These are phyloP conservation scores for Cotesia vestalis DNA, from an alignment of 1,140 invertebrate genomes.

Conservation along the genomic window DNA sequence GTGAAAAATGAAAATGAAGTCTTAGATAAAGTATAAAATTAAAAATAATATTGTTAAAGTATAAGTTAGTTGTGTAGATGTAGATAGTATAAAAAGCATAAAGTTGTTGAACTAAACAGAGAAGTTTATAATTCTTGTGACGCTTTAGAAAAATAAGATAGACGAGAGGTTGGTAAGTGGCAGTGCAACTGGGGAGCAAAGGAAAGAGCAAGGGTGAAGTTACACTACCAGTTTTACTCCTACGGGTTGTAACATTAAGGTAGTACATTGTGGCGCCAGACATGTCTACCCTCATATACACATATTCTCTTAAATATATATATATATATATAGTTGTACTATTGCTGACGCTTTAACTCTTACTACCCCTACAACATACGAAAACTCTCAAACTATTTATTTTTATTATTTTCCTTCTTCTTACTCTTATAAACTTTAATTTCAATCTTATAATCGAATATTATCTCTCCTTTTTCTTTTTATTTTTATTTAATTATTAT, in stretches of 20 bases:
- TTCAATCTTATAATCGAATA: not conserved
- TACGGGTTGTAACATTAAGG: slow-evolving; percentile 51
- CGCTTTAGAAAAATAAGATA: slow-evolving; percentile 63
- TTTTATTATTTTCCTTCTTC: slow-evolving; percentile 26
- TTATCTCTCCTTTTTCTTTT: not conserved
- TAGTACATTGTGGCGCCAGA: slow-evolving; percentile 61
- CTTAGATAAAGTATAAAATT: no score
- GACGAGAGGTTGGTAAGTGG: slow-evolving; percentile 44
- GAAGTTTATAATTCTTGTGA: slow-evolving; percentile 65
- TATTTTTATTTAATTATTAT: not conserved
- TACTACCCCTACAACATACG: slow-evolving; percentile 37
- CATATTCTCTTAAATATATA: not conserved
- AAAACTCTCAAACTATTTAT: slow-evolving; percentile 7
- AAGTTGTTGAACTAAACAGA: slow-evolving; percentile 45
- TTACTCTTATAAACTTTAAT: slow-evolving; percentile 18
- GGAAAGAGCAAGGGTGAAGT: slow-evolving; percentile 21
- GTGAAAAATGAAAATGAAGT: no score
- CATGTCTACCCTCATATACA: slow-evolving; percentile 54
- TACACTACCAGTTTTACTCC: not conserved
- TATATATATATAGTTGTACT: not conserved
- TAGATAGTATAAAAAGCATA: no score
- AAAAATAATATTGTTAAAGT: no score
- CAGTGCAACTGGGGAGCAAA: slow-evolving; percentile 17
- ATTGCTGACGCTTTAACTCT: slow-evolving; percentile 51
- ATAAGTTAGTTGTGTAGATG: no score